phyloP scores from a whole-genome alignment of 1,140 invertebrate genomes.

The Tetragonula clypearis region DNA sequence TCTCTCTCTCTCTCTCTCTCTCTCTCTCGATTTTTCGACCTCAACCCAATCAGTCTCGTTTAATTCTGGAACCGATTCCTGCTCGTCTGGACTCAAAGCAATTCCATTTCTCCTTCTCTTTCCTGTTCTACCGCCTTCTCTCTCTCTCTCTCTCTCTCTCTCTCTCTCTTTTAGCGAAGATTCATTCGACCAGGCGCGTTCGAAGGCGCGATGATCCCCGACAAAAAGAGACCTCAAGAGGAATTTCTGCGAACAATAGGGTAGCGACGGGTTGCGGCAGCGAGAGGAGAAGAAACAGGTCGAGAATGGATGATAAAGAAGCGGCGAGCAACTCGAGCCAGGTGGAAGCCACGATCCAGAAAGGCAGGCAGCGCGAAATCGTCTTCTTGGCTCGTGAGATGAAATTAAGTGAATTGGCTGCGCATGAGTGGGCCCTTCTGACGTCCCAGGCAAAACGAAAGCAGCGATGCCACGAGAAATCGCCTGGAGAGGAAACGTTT shows the following conservation, averaged over 20 bases:
- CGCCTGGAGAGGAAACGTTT: constrained; percentile 7
- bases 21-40: no score
- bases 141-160: no score
- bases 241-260: constrained; percentile 16
- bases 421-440: constrained; percentile 51
- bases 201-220: constrained; percentile 7
- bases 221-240: not conserved
- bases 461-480: not conserved
- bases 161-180: not conserved
- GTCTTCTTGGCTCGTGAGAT: constrained; percentile 38
- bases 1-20: no score
- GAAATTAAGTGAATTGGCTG: constrained; percentile 62
- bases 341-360: constrained; percentile 26
- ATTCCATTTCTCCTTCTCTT: no score
- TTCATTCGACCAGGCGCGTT: not conserved
- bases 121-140: no score
- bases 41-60: no score
- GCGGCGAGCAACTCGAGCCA: not conserved
- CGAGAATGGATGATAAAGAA: not conserved
- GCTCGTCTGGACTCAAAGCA: no score
- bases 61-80: no score
- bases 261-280: not conserved
- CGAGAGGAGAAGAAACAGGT: not conserved
- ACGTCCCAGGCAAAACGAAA: constrained; percentile 17
- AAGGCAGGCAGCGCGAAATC: constrained; percentile 51